Percentiles rank a stretch among this genome's conserved stretches.
These are phyloP conservation scores for Seriola quinqueradiata DNA, from an alignment of 2,113 vertebrate species.

Conservation along the genomic window DNA sequence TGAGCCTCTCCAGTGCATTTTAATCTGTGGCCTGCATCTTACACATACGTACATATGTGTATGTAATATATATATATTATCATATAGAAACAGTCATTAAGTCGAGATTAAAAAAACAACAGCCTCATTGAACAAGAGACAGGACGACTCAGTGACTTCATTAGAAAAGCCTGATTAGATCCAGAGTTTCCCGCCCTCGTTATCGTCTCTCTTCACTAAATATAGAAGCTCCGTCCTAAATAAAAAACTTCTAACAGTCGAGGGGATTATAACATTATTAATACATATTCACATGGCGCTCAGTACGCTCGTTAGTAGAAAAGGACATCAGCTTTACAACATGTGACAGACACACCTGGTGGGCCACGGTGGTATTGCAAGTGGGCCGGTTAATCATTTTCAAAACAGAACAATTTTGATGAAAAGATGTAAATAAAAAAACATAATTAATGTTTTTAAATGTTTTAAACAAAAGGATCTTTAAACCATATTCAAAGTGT, in stretches of 20 bases:
- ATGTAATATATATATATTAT: too few relatives aligned
- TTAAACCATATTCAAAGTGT: too few relatives aligned
- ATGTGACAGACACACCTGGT: too few relatives aligned
- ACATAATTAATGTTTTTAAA: too few relatives aligned
- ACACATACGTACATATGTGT: too few relatives aligned
- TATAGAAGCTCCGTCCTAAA: constrained; percentile 56
- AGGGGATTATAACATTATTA: constrained; percentile 49
- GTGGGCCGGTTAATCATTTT: too few relatives aligned
- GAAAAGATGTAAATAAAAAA: too few relatives aligned
- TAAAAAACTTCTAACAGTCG: constrained; percentile 54
- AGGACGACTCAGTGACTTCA: constrained; percentile 20
- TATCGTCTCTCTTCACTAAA: constrained; percentile 37
- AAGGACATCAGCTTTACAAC: too few relatives aligned
- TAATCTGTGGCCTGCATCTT: constrained; percentile 45
- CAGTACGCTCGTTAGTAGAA: too few relatives aligned
- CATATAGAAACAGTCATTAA: constrained; percentile 79
- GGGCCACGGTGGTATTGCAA: too few relatives aligned
- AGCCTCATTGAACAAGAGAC: constrained; percentile 16
- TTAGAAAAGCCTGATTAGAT: constrained; percentile 27
- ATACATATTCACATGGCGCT: constrained; percentile 10
- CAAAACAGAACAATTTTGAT: too few relatives aligned
- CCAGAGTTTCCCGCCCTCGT: constrained; percentile 9
- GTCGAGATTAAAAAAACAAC: constrained; percentile 48
- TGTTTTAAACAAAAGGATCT: too few relatives aligned
- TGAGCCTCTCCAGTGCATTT: constrained; percentile 29